These are phyloP conservation scores for Orestias chungarensis DNA, from an alignment of 2,797 vertebrate species.

Conservation along the genomic window DNA sequence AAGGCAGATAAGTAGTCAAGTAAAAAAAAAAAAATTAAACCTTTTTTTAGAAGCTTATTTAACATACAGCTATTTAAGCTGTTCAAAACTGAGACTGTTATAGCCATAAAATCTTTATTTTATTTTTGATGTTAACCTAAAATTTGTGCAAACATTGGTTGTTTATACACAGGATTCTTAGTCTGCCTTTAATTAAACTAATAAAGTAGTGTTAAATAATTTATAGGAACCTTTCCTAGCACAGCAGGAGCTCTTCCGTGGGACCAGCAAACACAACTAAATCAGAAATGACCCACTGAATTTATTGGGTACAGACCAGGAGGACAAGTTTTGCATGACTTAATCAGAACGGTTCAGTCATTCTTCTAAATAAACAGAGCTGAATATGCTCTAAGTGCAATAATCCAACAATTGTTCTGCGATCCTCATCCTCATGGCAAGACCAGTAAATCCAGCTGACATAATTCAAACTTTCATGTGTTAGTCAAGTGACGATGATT, in stretches of 20 bases:
- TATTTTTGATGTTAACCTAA: neutral
- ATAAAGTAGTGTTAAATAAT: neutral
- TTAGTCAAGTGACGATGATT: conserved; percentile 11
- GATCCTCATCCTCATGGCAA: conserved; percentile 19
- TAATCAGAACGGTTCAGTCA: neutral
- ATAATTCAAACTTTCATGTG: neutral
- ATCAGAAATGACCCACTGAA: conserved; percentile 32
- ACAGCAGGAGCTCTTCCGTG: neutral
- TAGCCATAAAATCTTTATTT: too few species aligned
- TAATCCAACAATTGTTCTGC: too few species aligned
- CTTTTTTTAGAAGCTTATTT: neutral
- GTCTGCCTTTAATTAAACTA: conserved; percentile 3
- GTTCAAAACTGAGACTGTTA: too few species aligned
- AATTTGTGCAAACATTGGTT: neutral
- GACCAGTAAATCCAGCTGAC: conserved; percentile 49
- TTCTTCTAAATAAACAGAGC: neutral
- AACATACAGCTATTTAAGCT: neutral
- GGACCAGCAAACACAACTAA: neutral
- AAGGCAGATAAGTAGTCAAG: neutral
- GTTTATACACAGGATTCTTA: neutral
- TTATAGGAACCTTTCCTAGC: conserved; percentile 8
- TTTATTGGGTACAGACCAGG: conserved; percentile 33
- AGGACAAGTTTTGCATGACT: conserved; percentile 10
- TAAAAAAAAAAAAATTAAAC: neutral
- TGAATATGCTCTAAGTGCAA: neutral